These are phyloP conservation scores for Liparis tanakae DNA, from an alignment of 2,797 vertebrate genomes.

Conservation along the genomic window DNA sequence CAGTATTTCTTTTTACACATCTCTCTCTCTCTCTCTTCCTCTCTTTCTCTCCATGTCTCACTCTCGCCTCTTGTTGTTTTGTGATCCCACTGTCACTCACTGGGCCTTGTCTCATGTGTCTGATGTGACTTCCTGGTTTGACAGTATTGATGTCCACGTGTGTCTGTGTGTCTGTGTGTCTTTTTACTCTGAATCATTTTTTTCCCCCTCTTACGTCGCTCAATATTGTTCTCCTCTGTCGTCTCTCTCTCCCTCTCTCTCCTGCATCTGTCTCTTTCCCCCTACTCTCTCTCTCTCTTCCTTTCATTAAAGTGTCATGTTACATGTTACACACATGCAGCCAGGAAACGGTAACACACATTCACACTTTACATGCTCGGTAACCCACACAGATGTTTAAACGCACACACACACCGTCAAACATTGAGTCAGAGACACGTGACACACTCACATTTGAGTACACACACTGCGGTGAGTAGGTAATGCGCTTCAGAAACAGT, in stretches of 20 bases:
- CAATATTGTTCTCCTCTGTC: constrained; percentile 56
- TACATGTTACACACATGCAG: constrained; percentile 49
- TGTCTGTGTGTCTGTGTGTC: constrained; percentile 15
- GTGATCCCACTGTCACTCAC: constrained; percentile 28
- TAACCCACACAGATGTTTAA: constrained; percentile 27
- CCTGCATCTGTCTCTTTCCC: constrained; percentile 51
- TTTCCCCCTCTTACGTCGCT: constrained; percentile 29
- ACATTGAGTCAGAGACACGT: constrained; percentile 15
- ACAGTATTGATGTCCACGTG: constrained; percentile 51
- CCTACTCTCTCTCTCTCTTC: constrained; percentile 53
- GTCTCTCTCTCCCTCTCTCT: constrained; percentile 38
- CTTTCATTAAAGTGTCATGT: constrained; percentile 81
- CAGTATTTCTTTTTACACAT: neutral
- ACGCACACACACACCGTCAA: constrained; percentile 31
- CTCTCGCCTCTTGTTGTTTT: neutral
- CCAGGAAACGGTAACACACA: constrained; percentile 41
- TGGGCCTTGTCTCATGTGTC: constrained; percentile 31
- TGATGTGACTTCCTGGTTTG: constrained; percentile 57
- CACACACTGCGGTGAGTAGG: constrained; percentile 60
- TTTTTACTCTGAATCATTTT: constrained; percentile 17
- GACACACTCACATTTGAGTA: constrained; percentile 13
- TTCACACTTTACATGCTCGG: constrained; percentile 15
- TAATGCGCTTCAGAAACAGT: constrained; percentile 73
- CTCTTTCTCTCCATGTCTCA: neutral
- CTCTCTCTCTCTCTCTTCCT: neutral